Percentiles rank a stretch among this genome's conserved stretches.
Evolutionary conservation across 2,888 invertebrate species (phyloP).

Genomic region (Drosophila sordidula): DNA sequence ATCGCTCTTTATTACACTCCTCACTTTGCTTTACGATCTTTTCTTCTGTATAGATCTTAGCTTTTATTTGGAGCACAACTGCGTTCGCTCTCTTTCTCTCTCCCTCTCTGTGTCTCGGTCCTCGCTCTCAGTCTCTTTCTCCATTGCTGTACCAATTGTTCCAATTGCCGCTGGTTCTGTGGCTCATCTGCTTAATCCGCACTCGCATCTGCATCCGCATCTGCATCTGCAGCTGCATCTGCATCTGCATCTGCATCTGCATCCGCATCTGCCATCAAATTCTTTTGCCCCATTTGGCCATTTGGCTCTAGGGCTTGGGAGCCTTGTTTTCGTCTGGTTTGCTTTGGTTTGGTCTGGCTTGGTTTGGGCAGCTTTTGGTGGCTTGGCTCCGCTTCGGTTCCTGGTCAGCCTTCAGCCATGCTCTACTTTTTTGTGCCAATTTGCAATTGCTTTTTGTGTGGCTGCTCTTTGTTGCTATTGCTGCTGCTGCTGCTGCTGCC

Average conservation of each 20-base stretch:
- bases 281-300: conserved; percentile 30
- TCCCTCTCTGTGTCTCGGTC: background rate
- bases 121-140: background rate
- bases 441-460: conserved; percentile 72
- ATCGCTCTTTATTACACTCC: background rate
- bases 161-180: conserved; percentile 41
- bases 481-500: conserved; percentile 17
- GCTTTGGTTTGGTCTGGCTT: conserved; percentile 22
- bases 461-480: conserved; percentile 23
- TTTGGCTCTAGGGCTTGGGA: conserved; percentile 28
- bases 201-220: conserved; percentile 16
- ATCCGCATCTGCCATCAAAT: conserved; percentile 21
- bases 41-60: background rate
- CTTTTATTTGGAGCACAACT: background rate
- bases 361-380: conserved; percentile 12
- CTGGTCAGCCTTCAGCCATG: conserved; percentile 58
- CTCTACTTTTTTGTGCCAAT: conserved; percentile 73
- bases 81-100: too few relatives aligned
- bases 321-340: conserved; percentile 36
- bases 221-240: background rate
- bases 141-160: conserved; percentile 22
- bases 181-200: conserved; percentile 53
- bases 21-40: background rate
- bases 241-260: conserved; percentile 16
- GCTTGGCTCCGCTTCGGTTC: conserved; percentile 14